Base-by-base conservation (phyloP, 2,888 invertebrate genomes). In the Rosalia funebris region DNA sequence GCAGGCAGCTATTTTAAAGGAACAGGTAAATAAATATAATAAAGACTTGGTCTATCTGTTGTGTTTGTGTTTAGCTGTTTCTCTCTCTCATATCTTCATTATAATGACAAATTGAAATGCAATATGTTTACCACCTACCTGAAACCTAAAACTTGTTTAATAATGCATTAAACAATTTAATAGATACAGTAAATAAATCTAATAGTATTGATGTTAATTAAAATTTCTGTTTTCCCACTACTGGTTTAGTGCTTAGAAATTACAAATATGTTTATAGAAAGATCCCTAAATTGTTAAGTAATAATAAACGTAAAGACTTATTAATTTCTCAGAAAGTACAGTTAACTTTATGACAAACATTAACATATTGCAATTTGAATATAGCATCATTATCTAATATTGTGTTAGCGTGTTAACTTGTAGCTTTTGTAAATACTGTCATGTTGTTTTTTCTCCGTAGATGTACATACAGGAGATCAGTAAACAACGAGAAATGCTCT, bases 401-500 rank as follows among this genome's bases (percentile, higher is more conserved):
- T 25, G 25, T 25, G 25, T 25, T 25, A 25, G 25, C 7, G 25
- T 53, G 39, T 50, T 39, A 50, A 19, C n/a, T 50, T 46, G 44
- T 76, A 65, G 78, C 79, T 78, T 78, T 75, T 80, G 78, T 79
- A 79, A 69, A 79, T 79, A 80, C 74, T 80, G 79, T 79, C 68
- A 79, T 77, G 79, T 78, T 79, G 76, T 81, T 81, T 83, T 82
- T 71, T 81, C 81, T 80, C 78, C 83, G 83, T 91, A 91, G 91
- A 90, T 91, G 84, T 91, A 91, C 87, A 89, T 90, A 86, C 91
- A 93, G 84, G 94, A 94, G 90, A 90, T 94, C 86, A 92, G 88
- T 85, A 91, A 91, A 85, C 91, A 91, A 84, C 89, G 90, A 85
- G 91, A 91, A 86, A 87, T 91, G 85, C 87, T 91, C 83, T 88